Conservation (phyloP, 2,888 invertebrate genomes). For the Euplagia quadripunctaria region DNA sequence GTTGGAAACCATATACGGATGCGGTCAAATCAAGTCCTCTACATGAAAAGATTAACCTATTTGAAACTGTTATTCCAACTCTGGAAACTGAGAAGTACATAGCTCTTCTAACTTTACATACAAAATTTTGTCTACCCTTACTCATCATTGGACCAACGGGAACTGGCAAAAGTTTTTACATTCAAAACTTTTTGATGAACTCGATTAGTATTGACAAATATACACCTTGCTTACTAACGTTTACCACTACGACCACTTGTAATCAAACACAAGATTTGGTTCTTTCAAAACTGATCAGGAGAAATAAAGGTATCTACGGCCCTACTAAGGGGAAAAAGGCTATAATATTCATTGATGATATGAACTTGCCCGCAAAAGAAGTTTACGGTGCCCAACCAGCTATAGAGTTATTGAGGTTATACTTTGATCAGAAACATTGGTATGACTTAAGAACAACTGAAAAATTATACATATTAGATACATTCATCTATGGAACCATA, state of each 20-base stretch:
- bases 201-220: slow-evolving; percentile 90
- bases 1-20: slow-evolving; percentile 96
- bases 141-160: slow-evolving; percentile 94
- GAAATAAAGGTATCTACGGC: slow-evolving; percentile 91
- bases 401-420: slow-evolving; percentile 93
- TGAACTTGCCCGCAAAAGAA: slow-evolving; percentile 95
- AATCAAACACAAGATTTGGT: slow-evolving; percentile 94
- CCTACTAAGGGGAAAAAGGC: slow-evolving; percentile 91
- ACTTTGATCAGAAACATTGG: slow-evolving; percentile 95
- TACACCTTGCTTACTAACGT: slow-evolving; percentile 93
- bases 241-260: slow-evolving; percentile 94
- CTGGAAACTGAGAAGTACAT: slow-evolving; percentile 94
- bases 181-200: slow-evolving; percentile 91
- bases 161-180: slow-evolving; percentile 95
- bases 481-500: slow-evolving; percentile 95
- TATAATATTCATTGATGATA: slow-evolving; percentile 95
- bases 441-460: slow-evolving; percentile 95
- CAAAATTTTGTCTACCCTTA: slow-evolving; percentile 89
- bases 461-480: slow-evolving; percentile 92
- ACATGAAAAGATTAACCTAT: slow-evolving; percentile 88
- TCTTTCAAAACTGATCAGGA: slow-evolving; percentile 90
- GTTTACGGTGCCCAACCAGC: slow-evolving; percentile 95
- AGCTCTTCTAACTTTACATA: slow-evolving; percentile 91
- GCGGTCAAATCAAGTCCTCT: slow-evolving; percentile 86
- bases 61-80: slow-evolving; percentile 94